Evolutionary conservation across 2,888 invertebrate species (phyloP), one percentile per base, ranked within the genome.

Genomic region (Agrotis segetum): DNA sequence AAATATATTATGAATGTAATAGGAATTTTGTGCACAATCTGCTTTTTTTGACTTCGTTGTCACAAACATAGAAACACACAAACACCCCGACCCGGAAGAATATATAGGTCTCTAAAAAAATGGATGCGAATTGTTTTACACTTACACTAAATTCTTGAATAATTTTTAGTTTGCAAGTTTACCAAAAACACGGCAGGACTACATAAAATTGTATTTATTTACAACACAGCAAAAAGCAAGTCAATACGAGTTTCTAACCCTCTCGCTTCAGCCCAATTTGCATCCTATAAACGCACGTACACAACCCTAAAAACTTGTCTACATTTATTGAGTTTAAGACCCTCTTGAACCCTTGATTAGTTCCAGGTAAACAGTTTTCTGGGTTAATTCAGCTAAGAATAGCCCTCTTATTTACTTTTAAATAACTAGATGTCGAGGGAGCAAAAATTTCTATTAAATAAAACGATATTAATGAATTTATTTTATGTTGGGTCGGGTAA

Each of bases 281-380:
- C 85, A 85, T 82, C 61, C 65, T 16, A 62, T 68, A 74, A 77
- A 72, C 77, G 67, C 82, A 83, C 85, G 84, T 73, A 82, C 74
- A 47, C 65, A 65, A 67, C 85, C 84, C 86, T 80, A 67, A 80
- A 81, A 85, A 85, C 72, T 83, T 82, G 80, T 84, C 75, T 67
- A 82, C 77, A 80, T 84, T 84, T 82, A 82, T 84, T 80, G 76
- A 80, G 82, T 77, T 77, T 79, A 70, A 76, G 78, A 74, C 81
- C 70, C 68, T 77, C 67, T 16, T 24, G 59, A 70, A 63, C 76
- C 75, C 71, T 73, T 85, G 84, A 83, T 85, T 85, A 83, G 77
- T 81, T 84, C 77, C 84, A 85, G 84, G 85, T 85, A 85, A 85
- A 85, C 82, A 78, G 73, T 74, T 85, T 81, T 84, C 80, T 80